Base-by-base conservation (phyloP, 1,140 invertebrate species). In the Parasteatoda tepidariorum region DNA sequence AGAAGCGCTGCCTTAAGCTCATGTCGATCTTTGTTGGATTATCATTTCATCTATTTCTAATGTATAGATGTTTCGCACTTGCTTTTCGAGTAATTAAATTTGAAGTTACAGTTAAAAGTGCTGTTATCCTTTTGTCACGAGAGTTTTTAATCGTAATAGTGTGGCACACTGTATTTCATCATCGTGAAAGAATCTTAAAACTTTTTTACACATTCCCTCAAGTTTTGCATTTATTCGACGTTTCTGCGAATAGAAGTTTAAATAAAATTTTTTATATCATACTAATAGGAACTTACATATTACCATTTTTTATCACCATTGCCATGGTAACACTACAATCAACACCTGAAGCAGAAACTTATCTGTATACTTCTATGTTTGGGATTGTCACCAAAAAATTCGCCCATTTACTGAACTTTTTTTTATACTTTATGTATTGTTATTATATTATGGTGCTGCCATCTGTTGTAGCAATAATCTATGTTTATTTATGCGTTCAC, bases 391-490 rank as follows among this genome's bases (percentile, higher is more conserved):
- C 64, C 2, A 13, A 55, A 31, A 6, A 59, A 0, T 33, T n/a
- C 0, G 2, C 30, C 15, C 22, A 79, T 38, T 6, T 57, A 3
- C 34, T 68, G 13, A 15, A 18, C 18, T 79, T 79, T 26, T 55
- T 68, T 28, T 30, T 79, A 22, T 57, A 34, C 22, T 57, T 18
- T 15, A 9, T 57, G 13, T 79, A 66, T 22, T 68, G 68, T 28
- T 68, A 55, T 1, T 79, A 68, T 38, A 18, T 79, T 6, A 18
- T 79, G n/a, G 30, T 28, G n/a, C 15, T 79, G 2, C 76, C 76
- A 3, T 79, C 26, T 15, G 4, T 79, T 1, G n/a, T 79, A 18
- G 22, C 64, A 15, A 3, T 68, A 18, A 34, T 18, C 3, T 79
- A 79, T 13, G 22, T 54, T 26, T 79, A 54, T 28, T 13, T 79